These are phyloP conservation scores for Pseudocheirus occidentalis DNA, from an alignment of 2,797 vertebrate genomes.

Conservation along the genomic window DNA sequence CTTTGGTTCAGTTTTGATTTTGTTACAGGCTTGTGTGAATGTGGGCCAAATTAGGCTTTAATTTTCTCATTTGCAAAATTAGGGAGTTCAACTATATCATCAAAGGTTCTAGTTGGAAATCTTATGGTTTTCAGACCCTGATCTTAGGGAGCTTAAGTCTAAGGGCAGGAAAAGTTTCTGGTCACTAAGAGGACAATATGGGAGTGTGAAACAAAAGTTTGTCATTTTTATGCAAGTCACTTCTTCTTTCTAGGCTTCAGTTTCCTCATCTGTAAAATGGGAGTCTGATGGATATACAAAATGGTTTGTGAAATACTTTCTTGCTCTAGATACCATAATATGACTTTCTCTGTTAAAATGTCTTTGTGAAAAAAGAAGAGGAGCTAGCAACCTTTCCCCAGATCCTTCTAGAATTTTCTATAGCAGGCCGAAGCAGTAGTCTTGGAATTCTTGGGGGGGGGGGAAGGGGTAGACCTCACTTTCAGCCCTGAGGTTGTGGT, in stretches of 20 bases:
- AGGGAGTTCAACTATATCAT: neutral
- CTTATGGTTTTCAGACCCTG: neutral
- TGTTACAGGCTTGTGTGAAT: too few relatives aligned
- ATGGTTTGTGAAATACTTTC: neutral
- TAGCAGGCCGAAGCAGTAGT: neutral
- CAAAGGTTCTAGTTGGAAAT: neutral
- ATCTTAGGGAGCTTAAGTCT: neutral
- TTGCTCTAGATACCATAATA: neutral
- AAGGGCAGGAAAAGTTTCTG: neutral
- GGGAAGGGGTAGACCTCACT: neutral
- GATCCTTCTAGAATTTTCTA: neutral
- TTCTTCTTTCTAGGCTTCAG: neutral
- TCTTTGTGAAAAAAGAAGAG: neutral
- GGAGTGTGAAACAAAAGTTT: neutral
- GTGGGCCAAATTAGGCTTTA: too few relatives aligned
- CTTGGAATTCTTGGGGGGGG: neutral
- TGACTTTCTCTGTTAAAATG: neutral
- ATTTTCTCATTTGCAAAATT: too few relatives aligned
- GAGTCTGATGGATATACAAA: neutral
- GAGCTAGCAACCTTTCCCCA: too few relatives aligned
- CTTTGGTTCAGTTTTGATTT: too few relatives aligned
- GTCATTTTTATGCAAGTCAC: neutral
- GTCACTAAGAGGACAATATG: neutral
- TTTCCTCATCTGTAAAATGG: neutral
- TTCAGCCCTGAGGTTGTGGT: neutral